A percentile compares a stretch with the other conserved stretches of the same genome.
phyloP scores from a whole-genome alignment of 1,140 invertebrate genomes.

The Polypedilum vanderplanki region DNA sequence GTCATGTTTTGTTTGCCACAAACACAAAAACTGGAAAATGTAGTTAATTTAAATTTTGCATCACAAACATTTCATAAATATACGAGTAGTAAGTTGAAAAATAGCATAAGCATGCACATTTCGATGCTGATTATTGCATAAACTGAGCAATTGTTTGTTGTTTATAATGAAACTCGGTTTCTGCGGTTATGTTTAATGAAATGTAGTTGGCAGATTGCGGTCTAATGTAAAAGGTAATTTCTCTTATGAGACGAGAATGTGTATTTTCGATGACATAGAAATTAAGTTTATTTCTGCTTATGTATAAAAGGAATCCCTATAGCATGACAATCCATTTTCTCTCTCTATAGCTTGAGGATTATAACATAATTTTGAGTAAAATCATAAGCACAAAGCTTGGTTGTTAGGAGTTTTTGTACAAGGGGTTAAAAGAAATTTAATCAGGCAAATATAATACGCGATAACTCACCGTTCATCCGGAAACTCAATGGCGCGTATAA shows the following conservation, averaged over 20 bases:
- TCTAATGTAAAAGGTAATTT: not conserved
- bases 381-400: too few relatives aligned
- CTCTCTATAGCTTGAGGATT: too few relatives aligned
- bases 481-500: too few relatives aligned
- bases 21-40: not conserved
- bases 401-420: too few relatives aligned
- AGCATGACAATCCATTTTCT: too few relatives aligned
- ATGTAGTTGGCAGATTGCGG: not conserved
- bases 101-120: not conserved
- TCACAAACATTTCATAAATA: too few relatives aligned
- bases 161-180: not conserved
- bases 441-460: too few relatives aligned
- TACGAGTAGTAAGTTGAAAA: not conserved
- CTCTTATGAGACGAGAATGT: not conserved
- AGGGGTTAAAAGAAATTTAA: too few relatives aligned
- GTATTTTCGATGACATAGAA: not conserved
- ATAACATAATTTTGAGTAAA: too few relatives aligned
- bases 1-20: not conserved
- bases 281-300: not conserved
- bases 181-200: not conserved
- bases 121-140: not conserved
- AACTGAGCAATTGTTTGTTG: constrained; percentile 3
- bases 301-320: not conserved
- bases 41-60: constrained; percentile 7
- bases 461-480: too few relatives aligned